phyloP scores from a whole-genome alignment of 1,140 invertebrate genomes.

The Polypedilum pembai region DNA sequence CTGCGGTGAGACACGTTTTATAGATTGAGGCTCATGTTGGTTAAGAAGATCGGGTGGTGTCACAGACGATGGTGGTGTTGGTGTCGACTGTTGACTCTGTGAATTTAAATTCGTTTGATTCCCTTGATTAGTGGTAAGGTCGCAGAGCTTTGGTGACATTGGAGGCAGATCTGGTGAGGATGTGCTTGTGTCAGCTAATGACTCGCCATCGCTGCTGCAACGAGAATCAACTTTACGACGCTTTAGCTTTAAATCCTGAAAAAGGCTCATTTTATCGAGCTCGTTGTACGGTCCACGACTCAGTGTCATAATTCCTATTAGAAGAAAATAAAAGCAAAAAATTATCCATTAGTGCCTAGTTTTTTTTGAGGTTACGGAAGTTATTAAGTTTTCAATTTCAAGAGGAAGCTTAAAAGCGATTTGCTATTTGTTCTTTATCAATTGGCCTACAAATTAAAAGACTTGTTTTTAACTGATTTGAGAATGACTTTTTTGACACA shows the following conservation, averaged over 20 bases:
- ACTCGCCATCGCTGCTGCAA: conserved; percentile 92
- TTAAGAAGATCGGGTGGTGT: conserved; percentile 34
- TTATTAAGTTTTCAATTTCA: too few relatives aligned
- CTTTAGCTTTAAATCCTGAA: conserved; percentile 96
- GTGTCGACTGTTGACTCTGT: conserved; percentile 38
- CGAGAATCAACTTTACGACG: conserved; percentile 92
- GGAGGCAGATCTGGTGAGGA: conserved; percentile 76
- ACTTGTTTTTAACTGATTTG: too few relatives aligned
- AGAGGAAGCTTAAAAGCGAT: too few relatives aligned
- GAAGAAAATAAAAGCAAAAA: conserved; percentile 38
- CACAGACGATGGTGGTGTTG: conserved; percentile 36
- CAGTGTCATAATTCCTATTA: conserved; percentile 90
- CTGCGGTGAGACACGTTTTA: neutral
- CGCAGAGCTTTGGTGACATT: conserved; percentile 60
- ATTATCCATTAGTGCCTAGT: too few relatives aligned
- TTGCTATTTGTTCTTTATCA: too few relatives aligned
- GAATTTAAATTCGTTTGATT: conserved; percentile 31
- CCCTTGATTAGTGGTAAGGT: conserved; percentile 36
- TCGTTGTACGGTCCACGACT: conserved; percentile 85
- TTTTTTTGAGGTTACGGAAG: too few relatives aligned
- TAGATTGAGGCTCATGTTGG: conserved; percentile 6
- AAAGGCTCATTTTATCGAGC: conserved; percentile 96
- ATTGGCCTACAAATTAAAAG: too few relatives aligned
- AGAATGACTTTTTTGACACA: too few relatives aligned
- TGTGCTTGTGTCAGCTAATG: conserved; percentile 80